Conservation (phyloP, 2,113 vertebrate species). For the Entosphenus tridentatus region DNA sequence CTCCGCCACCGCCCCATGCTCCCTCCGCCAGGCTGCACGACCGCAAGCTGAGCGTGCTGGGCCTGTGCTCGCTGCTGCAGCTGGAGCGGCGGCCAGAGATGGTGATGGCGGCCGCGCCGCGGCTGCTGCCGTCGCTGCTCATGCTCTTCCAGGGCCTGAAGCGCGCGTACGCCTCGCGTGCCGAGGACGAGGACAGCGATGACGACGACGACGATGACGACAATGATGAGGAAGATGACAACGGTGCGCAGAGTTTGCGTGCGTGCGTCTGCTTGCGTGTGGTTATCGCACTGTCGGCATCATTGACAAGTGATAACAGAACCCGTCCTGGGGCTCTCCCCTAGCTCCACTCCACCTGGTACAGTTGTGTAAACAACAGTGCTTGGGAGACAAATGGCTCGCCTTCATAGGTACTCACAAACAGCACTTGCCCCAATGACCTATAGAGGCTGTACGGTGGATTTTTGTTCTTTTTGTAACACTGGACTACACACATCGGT, state of each 20-base stretch:
- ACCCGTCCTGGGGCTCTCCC: neutral
- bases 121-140: conserved; percentile 72
- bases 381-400: neutral
- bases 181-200: conserved; percentile 34
- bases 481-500: too few relatives aligned
- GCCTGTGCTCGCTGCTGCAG: conserved; percentile 70
- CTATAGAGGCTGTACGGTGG: too few relatives aligned
- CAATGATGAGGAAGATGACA: conserved; percentile 42
- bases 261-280: neutral
- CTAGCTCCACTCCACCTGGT: neutral
- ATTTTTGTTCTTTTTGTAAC: too few relatives aligned
- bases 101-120: conserved; percentile 41
- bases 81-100: conserved; percentile 48
- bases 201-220: conserved; percentile 26
- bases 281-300: neutral
- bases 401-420: neutral
- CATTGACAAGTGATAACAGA: neutral
- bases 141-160: conserved; percentile 84
- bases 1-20: too few relatives aligned
- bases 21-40: conserved; percentile 54
- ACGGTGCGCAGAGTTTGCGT: conserved; percentile 30
- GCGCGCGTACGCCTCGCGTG: conserved; percentile 54
- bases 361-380: neutral
- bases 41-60: conserved; percentile 91
- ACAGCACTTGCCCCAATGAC: neutral